These are phyloP conservation scores for Cryptus viduatorius DNA, from an alignment of 2,888 invertebrate genomes.

Conservation along the genomic window DNA sequence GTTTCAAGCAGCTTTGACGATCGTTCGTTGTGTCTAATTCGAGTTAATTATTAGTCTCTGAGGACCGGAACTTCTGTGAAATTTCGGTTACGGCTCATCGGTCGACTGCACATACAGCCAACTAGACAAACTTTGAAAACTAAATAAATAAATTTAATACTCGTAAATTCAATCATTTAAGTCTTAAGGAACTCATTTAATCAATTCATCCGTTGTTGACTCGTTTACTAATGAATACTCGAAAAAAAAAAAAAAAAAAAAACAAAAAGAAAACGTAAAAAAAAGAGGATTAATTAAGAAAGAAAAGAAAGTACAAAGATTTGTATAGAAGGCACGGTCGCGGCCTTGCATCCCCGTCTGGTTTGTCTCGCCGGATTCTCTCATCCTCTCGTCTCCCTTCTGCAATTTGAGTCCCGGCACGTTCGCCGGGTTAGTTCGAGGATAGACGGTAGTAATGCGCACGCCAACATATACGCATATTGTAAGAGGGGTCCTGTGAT, in stretches of 20 bases:
- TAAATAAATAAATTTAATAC: background rate
- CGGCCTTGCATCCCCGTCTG: conserved; percentile 39
- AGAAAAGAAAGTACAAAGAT: background rate
- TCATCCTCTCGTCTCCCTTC: background rate
- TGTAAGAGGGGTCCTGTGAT: conserved; percentile 51
- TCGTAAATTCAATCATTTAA: too few relatives aligned
- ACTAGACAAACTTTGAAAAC: background rate
- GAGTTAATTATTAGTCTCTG: conserved; percentile 1
- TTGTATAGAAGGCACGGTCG: conserved; percentile 18
- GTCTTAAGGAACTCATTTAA: background rate
- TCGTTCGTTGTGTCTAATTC: conserved; percentile 17
- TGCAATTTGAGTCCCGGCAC: conserved; percentile 40
- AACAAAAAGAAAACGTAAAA: too few relatives aligned
- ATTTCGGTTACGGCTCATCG: background rate
- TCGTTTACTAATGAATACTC: background rate
- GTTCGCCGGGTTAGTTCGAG: conserved; percentile 38
- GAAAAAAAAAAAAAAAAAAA: background rate
- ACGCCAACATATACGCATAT: conserved; percentile 33
- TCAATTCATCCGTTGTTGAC: background rate
- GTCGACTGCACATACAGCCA: background rate
- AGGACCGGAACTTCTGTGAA: background rate
- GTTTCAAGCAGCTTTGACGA: conserved; percentile 1
- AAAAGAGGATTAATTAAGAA: background rate
- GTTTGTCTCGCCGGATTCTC: conserved; percentile 37
- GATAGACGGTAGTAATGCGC: conserved; percentile 31